These are phyloP conservation scores for Vanacampus margaritifer DNA, from an alignment of 2,113 vertebrate genomes.

Conservation along the genomic window DNA sequence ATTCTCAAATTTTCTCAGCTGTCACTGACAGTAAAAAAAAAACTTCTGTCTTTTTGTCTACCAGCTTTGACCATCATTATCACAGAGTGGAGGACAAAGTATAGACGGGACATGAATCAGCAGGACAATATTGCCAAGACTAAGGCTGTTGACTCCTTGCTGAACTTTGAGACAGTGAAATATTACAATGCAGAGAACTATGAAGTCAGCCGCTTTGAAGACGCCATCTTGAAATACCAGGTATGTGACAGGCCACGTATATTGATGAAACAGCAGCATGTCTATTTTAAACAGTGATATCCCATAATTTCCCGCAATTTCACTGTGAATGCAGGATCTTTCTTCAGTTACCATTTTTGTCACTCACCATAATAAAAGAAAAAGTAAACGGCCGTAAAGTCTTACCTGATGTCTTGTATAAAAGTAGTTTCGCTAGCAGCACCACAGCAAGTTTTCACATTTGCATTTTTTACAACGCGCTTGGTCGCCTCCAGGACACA, in stretches of 20 bases:
- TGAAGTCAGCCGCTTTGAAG: conserved; percentile 83
- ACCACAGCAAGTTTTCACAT: no score
- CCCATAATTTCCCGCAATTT: no score
- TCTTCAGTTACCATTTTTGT: no score
- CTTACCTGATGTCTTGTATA: no score
- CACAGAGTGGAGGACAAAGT: conserved; percentile 96
- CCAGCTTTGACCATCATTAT: conserved; percentile 88
- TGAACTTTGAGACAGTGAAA: conserved; percentile 98
- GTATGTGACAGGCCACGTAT: conserved; percentile 52
- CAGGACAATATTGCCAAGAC: conserved; percentile 87
- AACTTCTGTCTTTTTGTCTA: not conserved
- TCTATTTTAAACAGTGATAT: not conserved
- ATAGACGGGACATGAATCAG: conserved; percentile 88
- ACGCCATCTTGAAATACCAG: conserved; percentile 90
- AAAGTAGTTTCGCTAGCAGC: no score
- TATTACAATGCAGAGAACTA: conserved; percentile 93
- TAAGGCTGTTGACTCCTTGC: conserved; percentile 88
- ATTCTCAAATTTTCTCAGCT: not conserved
- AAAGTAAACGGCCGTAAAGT: no score
- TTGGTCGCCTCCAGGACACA: no score
- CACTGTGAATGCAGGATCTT: no score
- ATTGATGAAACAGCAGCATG: not conserved
- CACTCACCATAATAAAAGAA: no score
- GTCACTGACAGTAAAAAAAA: no score
- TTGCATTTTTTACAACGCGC: no score